Evolutionary conservation across 2,797 vertebrate species (phyloP), one percentile per base, ranked within the genome.

Genomic region (Sebastes oblongus): DNA sequence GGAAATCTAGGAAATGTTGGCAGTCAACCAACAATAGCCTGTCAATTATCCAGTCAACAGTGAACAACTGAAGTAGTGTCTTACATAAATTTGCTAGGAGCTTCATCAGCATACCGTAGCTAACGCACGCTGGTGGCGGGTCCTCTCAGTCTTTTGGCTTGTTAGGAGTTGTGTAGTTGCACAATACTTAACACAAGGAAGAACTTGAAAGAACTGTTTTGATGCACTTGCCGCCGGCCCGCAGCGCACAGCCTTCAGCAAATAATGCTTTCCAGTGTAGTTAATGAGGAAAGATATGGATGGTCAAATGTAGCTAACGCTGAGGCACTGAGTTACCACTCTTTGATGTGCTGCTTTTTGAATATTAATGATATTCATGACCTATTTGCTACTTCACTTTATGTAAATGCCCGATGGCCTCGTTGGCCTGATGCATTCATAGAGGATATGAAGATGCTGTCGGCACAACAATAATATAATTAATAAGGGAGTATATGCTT

Each of bases 311-410:
- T 74, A 87, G 88, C 89, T 91, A 91, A 85, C 78, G 91, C 92
- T 73, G 88, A 92, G 78, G 90, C 89, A 81, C 71, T 82, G 82
- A 88, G 74, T 82, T 87, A 82, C 78, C 80, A 71, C 85, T 88
- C 93, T 95, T 94, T 95, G 92, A 95, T 90, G 94, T 94, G 72
- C 58, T 71, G 73, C 86, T 72, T 91, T 91, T 89, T 87, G 89
- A 93, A 94, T 94, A 90, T 91, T 93, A 93, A 95, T 94, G 84
- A 88, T 89, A 91, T 93, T 89, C 90, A 86, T 93, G 92, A 93
- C 93, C 94, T 92, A 94, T 94, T 94, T 95, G 89, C 90, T 91
- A 77, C 90, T 90, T 91, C 80, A 87, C 82, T 91, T 94, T 85
- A 94, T 94, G 93, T 86, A 92, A 94, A 95, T 92, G 88, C 82